These are phyloP conservation scores for Urocynchramus pylzowi DNA, from an alignment of 2,113 vertebrate genomes.

Conservation along the genomic window DNA sequence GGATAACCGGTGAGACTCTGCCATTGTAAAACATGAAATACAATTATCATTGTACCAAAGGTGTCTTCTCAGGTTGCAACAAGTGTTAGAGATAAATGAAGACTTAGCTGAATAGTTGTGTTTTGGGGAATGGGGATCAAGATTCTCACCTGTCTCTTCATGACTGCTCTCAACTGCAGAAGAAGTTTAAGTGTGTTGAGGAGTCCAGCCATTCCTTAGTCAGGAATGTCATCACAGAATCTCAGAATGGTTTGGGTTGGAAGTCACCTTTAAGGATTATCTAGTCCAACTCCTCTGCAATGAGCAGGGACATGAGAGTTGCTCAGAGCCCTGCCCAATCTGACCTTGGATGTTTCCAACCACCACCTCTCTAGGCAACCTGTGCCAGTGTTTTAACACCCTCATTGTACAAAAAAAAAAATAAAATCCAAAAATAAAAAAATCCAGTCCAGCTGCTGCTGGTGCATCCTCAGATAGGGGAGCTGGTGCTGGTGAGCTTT, in stretches of 20 bases:
- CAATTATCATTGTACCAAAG: background rate
- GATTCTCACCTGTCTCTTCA: background rate
- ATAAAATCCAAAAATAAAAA: too few relatives aligned
- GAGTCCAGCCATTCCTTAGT: background rate
- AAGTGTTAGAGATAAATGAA: background rate
- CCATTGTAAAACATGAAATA: background rate
- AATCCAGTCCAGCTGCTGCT: background rate
- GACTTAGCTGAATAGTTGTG: background rate
- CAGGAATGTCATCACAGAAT: background rate
- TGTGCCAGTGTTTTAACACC: background rate
- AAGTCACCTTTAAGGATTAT: background rate
- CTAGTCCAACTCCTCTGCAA: background rate
- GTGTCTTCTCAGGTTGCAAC: background rate
- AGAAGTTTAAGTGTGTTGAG: background rate
- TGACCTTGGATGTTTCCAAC: background rate
- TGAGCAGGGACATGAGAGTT: background rate
- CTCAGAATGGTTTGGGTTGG: background rate
- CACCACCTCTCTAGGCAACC: background rate
- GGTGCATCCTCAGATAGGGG: fast-evolving
- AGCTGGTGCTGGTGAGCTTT: background rate
- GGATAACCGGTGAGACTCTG: background rate
- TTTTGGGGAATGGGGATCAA: background rate
- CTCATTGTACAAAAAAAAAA: background rate
- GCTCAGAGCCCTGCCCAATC: background rate
- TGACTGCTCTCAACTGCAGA: background rate